Percentiles rank a stretch among this genome's conserved stretches.
Conservation (phyloP, 2,113 vertebrate species). For the Xerus inauris region DNA sequence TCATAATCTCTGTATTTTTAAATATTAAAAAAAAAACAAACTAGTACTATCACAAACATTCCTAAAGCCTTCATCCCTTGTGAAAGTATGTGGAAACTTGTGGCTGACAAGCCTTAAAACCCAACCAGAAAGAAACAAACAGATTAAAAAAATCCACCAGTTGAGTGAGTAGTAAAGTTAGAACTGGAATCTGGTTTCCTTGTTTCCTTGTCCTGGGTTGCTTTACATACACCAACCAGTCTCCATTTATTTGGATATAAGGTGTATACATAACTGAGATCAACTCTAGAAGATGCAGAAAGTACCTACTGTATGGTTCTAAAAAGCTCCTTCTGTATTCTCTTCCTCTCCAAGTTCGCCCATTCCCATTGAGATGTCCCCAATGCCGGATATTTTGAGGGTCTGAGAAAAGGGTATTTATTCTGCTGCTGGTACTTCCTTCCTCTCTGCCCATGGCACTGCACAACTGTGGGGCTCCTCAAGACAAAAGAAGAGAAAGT, state of each 20-base stretch:
- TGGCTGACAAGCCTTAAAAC: not conserved
- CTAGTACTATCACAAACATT: not conserved
- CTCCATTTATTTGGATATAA: not conserved
- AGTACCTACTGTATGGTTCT: not conserved
- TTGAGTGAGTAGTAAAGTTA: not conserved
- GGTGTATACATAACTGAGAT: not conserved
- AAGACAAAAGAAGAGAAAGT: not conserved
- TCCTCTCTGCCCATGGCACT: not conserved
- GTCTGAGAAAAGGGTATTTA: not conserved
- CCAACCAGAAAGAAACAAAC: not conserved
- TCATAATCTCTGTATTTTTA: not conserved
- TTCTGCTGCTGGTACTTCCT: not conserved
- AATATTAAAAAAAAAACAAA: not conserved
- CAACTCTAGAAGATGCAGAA: not conserved
- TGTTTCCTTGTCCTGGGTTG: not conserved
- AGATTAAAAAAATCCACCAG: not conserved
- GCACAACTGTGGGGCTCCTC: not conserved
- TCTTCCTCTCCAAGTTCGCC: not conserved
- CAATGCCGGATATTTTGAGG: not conserved
- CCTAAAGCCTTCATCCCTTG: not conserved
- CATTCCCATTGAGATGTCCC: not conserved
- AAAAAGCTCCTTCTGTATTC: not conserved
- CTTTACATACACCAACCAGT: not conserved
- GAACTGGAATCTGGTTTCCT: not conserved
- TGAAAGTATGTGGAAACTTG: not conserved